Percentiles rank a stretch among this genome's conserved stretches.
Evolutionary conservation across 2,888 invertebrate species (phyloP).

Genomic region (Ectemnius cavifrons): DNA sequence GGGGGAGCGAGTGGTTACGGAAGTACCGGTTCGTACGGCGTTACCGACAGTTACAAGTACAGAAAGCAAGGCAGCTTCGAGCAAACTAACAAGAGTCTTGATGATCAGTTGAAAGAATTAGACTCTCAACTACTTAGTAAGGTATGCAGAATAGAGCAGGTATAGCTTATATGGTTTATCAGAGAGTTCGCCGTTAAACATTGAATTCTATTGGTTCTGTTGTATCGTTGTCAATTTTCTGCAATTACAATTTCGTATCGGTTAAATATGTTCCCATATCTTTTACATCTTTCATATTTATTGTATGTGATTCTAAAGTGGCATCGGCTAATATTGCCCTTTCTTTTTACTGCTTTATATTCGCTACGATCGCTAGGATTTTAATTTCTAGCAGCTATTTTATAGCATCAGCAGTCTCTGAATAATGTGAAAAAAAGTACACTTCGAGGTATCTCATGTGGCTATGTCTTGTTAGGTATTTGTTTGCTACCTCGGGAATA

Average conservation of each 20-base stretch:
- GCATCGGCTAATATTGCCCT: not conserved
- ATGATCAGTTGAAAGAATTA: conserved; percentile 89
- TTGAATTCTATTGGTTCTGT: not conserved
- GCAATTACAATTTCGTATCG: conserved; percentile 4
- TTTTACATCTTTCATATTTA: no score
- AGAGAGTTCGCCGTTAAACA: conserved; percentile 6
- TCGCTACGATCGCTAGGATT: no score
- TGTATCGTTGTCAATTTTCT: not conserved
- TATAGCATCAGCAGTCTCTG: conserved; percentile 65
- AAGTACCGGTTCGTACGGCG: conserved; percentile 81
- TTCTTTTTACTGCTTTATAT: conserved; percentile 1
- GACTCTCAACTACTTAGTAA: conserved; percentile 87
- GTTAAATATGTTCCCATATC: not conserved
- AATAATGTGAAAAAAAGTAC: conserved; percentile 67
- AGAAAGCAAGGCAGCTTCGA: conserved; percentile 83
- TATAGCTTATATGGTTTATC: conserved; percentile 20
- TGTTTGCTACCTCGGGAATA: conserved; percentile 40
- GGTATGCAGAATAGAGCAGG: conserved; percentile 73
- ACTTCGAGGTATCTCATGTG: conserved; percentile 69
- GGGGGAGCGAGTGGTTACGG: conserved; percentile 81
- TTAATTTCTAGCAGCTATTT: conserved; percentile 49
- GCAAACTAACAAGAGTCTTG: conserved; percentile 86
- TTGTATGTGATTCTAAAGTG: no score
- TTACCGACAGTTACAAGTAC: conserved; percentile 80
- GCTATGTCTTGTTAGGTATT: conserved; percentile 55